A percentile compares a stretch with the other conserved stretches of the same genome.
These are phyloP conservation scores for Laterallus jamaicensis DNA, from an alignment of 2,113 vertebrate species.

Conservation along the genomic window DNA sequence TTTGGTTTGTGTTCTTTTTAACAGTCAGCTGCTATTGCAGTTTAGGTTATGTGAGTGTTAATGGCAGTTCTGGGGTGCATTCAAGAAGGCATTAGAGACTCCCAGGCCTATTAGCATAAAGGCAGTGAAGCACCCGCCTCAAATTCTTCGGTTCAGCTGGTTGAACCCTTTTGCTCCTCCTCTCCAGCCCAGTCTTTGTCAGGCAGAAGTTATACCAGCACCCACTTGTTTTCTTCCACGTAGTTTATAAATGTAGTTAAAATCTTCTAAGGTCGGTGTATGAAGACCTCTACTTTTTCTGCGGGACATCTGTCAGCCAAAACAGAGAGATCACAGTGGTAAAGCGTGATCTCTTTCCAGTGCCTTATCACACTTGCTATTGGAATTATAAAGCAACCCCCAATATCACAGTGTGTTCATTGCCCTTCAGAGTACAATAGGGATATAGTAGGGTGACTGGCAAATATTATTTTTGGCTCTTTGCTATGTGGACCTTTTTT, in stretches of 20 bases:
- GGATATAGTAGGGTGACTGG: neutral
- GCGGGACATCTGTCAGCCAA: neutral
- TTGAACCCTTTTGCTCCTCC: neutral
- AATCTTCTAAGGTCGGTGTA: neutral
- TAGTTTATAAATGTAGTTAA: neutral
- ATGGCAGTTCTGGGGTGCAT: neutral
- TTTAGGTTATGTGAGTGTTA: neutral
- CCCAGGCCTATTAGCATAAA: neutral
- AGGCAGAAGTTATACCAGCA: neutral
- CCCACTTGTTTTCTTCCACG: neutral
- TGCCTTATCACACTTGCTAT: neutral
- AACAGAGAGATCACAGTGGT: neutral
- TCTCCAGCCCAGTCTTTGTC: neutral
- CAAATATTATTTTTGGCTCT: neutral
- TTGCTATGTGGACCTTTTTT: neutral
- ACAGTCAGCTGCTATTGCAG: neutral
- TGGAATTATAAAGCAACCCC: neutral
- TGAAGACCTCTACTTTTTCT: neutral
- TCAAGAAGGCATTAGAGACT: neutral
- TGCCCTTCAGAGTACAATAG: neutral
- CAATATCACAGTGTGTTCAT: fast-evolving
- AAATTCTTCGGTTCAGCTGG: neutral
- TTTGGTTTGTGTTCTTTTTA: neutral
- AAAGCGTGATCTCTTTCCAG: neutral
- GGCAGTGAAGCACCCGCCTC: neutral